Evolutionary conservation across 1,140 invertebrate genomes (phyloP).

Genomic region (Liolophura sinensis): DNA sequence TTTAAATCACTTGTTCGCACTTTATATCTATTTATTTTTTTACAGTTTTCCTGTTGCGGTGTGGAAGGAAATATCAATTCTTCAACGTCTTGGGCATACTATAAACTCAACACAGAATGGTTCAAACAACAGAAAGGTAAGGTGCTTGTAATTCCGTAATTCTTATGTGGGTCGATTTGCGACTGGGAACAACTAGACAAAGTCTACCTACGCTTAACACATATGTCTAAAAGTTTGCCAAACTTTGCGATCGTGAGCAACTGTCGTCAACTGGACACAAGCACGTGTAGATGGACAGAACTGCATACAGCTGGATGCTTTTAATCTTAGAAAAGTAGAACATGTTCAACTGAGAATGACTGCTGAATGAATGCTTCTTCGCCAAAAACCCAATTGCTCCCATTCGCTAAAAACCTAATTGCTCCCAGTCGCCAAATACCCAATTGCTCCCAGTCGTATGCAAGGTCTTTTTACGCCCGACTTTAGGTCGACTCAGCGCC

Average conservation of each 20-base stretch:
- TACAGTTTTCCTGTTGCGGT: slow-evolving; percentile 39
- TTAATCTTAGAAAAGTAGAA: no score
- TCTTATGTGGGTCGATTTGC: neutral
- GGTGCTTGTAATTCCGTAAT: neutral
- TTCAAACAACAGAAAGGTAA: slow-evolving; percentile 32
- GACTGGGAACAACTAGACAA: neutral
- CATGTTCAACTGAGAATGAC: no score
- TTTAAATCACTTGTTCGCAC: neutral
- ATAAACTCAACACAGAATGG: slow-evolving; percentile 32
- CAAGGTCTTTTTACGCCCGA: no score
- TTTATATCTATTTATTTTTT: neutral
- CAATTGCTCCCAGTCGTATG: no score
- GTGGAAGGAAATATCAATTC: slow-evolving; percentile 35
- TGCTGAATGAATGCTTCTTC: no score
- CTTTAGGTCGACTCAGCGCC: no score
- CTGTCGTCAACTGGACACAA: neutral
- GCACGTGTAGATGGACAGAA: neutral
- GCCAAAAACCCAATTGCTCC: no score
- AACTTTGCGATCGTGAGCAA: slow-evolving; percentile 1
- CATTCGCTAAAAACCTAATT: no score
- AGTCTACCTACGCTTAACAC: neutral
- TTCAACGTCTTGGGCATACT: slow-evolving; percentile 37
- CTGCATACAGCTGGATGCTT: neutral
- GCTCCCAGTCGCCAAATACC: no score
- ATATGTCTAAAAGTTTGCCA: neutral